Evolutionary conservation across 2,113 vertebrate genomes (phyloP).

Genomic region (human (Homo sapiens)): GRCh38 chr5:77466001-77466500

Average conservation of each 20-base stretch:
- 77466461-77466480: conserved; percentile 64
- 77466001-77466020: neutral
- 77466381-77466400: conserved; percentile 61
- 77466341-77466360: conserved; percentile 30
- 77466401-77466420: neutral
- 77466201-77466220: conserved; percentile 36
- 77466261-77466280: conserved; percentile 7
- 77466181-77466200: neutral
- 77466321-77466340: neutral
- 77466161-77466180: neutral
- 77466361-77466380: conserved; percentile 35
- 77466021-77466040: neutral
- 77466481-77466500: conserved; percentile 60
- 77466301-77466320: neutral
- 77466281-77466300: neutral
- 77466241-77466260: conserved; percentile 1
- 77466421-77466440: conserved; percentile 17
- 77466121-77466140: conserved; percentile 14
- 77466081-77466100: neutral
- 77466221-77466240: neutral
- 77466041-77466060: neutral
- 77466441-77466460: conserved; percentile 67
- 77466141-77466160: neutral
- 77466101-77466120: neutral
- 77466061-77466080: neutral